These are phyloP conservation scores for Heliconius hortense DNA, from an alignment of 2,888 invertebrate genomes.

Conservation along the genomic window DNA sequence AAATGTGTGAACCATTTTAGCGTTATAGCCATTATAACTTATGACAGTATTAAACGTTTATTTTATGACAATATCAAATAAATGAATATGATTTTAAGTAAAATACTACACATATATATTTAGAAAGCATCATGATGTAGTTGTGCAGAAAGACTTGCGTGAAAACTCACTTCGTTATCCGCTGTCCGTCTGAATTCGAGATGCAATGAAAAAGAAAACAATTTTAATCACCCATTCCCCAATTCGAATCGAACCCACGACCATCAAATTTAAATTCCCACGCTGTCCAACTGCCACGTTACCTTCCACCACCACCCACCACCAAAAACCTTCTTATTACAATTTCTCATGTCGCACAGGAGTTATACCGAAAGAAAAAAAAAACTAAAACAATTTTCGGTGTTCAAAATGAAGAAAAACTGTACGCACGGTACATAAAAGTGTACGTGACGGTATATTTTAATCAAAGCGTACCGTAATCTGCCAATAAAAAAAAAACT, in stretches of 20 bases:
- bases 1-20: conserved; percentile 1
- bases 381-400: not conserved
- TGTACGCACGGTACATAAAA: conserved; percentile 3
- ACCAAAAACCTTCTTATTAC: not conserved
- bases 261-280: not conserved
- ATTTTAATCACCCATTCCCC: not conserved
- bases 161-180: not conserved
- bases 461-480: conserved; percentile 38
- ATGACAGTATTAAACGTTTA: not conserved
- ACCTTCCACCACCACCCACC: not conserved
- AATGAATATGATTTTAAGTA: not conserved
- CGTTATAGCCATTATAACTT: conserved; percentile 33
- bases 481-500: conserved; percentile 42
- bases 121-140: not conserved
- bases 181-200: not conserved
- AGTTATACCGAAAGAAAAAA: not conserved
- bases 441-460: conserved; percentile 37
- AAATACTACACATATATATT: not conserved
- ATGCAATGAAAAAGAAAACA: not conserved
- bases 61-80: not conserved
- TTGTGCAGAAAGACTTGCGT: not conserved
- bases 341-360: not conserved
- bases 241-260: not conserved
- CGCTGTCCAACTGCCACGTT: not conserved
- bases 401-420: conserved; percentile 6